phyloP scores from a whole-genome alignment of 2,113 vertebrate species.

The crab-eating macaque (Macaca fascicularis) region DNA sequence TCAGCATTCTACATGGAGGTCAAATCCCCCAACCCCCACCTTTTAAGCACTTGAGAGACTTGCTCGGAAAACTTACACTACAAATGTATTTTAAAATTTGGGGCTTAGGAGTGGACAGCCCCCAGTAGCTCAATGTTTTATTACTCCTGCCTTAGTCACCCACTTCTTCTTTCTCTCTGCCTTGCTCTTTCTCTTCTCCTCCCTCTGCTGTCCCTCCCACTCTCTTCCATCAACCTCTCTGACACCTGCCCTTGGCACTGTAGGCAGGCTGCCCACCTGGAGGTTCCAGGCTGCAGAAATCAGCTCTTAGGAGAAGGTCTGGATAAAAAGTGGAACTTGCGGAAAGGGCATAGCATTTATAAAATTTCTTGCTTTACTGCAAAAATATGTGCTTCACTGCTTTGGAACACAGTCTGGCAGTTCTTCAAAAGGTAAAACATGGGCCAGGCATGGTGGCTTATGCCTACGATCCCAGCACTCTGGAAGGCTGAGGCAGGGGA shows the following conservation, averaged over 20 bases:
- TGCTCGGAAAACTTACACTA: background rate
- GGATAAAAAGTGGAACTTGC: background rate
- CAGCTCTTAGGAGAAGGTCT: background rate
- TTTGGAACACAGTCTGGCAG: background rate
- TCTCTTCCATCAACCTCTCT: background rate
- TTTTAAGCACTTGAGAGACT: background rate
- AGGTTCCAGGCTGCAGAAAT: background rate
- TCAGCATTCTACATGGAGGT: accelerated
- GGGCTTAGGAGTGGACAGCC: background rate
- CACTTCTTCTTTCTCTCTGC: background rate
- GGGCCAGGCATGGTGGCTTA: background rate
- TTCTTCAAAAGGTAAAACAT: background rate
- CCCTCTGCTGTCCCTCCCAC: background rate
- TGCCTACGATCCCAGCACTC: background rate
- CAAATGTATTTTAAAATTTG: background rate
- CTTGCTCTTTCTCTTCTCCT: no score
- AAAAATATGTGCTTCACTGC: background rate
- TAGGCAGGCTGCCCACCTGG: background rate
- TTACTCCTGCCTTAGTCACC: no score
- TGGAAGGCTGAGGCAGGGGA: background rate
- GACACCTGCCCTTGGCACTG: background rate
- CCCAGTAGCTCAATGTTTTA: background rate
- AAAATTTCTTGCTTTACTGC: background rate
- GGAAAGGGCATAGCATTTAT: background rate
- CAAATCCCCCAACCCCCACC: background rate